A percentile compares a stretch with the other conserved stretches of the same genome.
Conservation (phyloP, 2,888 invertebrate genomes). For the Cosmia pyralina region DNA sequence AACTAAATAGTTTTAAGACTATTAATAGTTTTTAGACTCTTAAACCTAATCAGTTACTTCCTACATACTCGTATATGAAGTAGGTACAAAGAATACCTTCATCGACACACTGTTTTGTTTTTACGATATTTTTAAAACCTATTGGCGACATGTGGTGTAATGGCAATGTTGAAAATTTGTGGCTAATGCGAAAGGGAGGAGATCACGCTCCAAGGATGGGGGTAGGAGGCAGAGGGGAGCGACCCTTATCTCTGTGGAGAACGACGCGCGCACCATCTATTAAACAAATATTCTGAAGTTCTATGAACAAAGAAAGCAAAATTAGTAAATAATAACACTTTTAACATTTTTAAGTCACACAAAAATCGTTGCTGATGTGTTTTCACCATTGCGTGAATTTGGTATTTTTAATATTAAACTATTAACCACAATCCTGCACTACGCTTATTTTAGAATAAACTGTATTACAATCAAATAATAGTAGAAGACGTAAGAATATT, state of each 20-base stretch:
- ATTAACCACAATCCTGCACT: not conserved
- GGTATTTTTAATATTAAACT: not conserved
- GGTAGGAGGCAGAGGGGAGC: constrained; percentile 62
- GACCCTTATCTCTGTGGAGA: constrained; percentile 67
- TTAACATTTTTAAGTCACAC: constrained; percentile 9
- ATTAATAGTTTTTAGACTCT: not conserved
- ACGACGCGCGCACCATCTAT: constrained; percentile 78
- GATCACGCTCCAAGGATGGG: constrained; percentile 66
- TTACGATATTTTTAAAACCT: constrained; percentile 50
- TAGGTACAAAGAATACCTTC: not conserved
- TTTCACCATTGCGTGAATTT: not conserved
- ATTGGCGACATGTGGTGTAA: constrained; percentile 59
- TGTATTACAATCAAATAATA: not conserved
- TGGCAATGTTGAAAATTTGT: constrained; percentile 69
- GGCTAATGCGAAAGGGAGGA: constrained; percentile 75
- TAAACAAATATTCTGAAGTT: constrained; percentile 56
- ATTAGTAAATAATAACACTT: constrained; percentile 10
- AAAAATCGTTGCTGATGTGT: not conserved
- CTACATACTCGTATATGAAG: not conserved
- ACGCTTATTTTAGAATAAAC: not conserved
- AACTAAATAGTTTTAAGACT: not conserved
- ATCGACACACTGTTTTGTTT: not conserved
- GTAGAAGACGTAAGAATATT: constrained; percentile 12
- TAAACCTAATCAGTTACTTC: not conserved
- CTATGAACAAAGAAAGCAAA: constrained; percentile 55